phyloP scores from a whole-genome alignment of 1,140 invertebrate species.

The Drosophila gunungcola region DNA sequence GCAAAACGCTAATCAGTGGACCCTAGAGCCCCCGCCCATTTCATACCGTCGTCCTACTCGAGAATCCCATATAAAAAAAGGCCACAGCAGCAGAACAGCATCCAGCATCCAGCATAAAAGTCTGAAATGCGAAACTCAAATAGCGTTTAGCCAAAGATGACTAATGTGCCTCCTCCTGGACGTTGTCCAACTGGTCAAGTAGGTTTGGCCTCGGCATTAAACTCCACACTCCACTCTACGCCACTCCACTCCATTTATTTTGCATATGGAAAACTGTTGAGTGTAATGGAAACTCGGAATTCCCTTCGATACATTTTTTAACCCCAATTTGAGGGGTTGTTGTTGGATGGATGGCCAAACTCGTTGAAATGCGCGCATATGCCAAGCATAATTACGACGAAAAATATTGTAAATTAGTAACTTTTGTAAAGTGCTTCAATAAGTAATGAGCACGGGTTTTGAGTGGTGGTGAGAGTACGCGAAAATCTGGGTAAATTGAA shows the following conservation, averaged over 20 bases:
- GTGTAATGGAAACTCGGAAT: constrained; percentile 46
- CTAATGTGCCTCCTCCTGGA: constrained; percentile 59
- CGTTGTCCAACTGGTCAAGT: constrained; percentile 70
- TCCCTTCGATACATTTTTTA: constrained; percentile 50
- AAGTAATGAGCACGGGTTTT: constrained; percentile 61
- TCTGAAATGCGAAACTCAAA: constrained; percentile 62
- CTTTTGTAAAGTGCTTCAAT: constrained; percentile 73
- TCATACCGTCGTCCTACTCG: constrained; percentile 27
- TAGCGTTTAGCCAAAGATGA: constrained; percentile 80
- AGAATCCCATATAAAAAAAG: constrained; percentile 52
- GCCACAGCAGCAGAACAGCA: constrained; percentile 4
- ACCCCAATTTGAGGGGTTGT: constrained; percentile 63
- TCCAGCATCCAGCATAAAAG: constrained; percentile 17
- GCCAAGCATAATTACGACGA: constrained; percentile 69
- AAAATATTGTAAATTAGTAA: constrained; percentile 65
- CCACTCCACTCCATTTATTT: constrained; percentile 42
- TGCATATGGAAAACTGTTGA: constrained; percentile 52
- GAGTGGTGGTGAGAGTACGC: constrained; percentile 4
- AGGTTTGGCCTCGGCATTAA: constrained; percentile 21
- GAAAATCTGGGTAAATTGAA: constrained; percentile 30
- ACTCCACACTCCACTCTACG: too few relatives aligned
- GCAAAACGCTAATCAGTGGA: constrained; percentile 79
- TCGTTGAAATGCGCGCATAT: constrained; percentile 74
- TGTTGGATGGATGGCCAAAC: constrained; percentile 49
- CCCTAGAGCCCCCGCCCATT: constrained; percentile 15